phyloP scores from a whole-genome alignment of 2,888 invertebrate species.

The Adineta ricciae region DNA sequence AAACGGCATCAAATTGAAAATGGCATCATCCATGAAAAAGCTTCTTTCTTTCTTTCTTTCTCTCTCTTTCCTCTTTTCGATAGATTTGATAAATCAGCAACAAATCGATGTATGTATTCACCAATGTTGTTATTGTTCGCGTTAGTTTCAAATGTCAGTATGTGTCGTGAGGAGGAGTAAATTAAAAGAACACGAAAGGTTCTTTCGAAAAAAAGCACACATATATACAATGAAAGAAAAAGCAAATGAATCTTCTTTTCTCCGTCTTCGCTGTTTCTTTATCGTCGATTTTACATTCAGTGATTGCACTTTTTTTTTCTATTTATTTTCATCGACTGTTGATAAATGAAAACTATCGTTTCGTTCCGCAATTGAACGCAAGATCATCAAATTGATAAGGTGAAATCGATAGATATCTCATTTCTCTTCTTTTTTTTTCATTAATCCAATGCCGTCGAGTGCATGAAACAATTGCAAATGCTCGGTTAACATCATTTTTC shows the following conservation, averaged over 20 bases:
- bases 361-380: constrained; percentile 4
- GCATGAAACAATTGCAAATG: not conserved
- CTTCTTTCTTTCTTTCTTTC: not conserved
- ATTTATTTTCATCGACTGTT: not conserved
- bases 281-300: not conserved
- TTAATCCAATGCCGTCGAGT: not conserved
- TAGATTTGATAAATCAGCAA: not conserved
- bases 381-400: not conserved
- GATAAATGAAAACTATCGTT: not conserved
- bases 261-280: not conserved
- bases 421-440: not conserved
- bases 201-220: not conserved
- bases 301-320: not conserved
- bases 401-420: not conserved
- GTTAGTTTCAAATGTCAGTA: not conserved
- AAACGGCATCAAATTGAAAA: constrained; percentile 22
- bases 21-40: constrained; percentile 16
- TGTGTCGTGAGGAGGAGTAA: not conserved
- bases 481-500: not conserved
- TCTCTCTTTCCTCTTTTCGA: not conserved
- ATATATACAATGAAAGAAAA: not conserved
- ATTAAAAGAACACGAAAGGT: constrained; percentile 12
- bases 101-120: not conserved
- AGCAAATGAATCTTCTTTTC: not conserved
- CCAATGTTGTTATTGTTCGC: not conserved